Evolutionary conservation across 2,888 invertebrate species (phyloP).

Genomic region (Dynastes grantii): DNA sequence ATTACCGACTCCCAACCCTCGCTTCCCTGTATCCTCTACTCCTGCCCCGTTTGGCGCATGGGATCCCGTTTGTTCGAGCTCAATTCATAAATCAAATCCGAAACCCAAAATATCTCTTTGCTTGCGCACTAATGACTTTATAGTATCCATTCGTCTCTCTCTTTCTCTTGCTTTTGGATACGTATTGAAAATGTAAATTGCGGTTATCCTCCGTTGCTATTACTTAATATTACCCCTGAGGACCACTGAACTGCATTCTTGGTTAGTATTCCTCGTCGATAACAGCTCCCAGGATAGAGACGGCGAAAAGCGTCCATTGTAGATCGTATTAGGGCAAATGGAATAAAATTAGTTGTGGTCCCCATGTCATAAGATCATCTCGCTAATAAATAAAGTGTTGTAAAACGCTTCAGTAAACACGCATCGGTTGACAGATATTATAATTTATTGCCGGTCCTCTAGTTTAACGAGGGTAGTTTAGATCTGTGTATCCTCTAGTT

Average conservation of each 20-base stretch:
- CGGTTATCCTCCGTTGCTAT: constrained; percentile 16
- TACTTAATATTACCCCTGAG: too few relatives aligned
- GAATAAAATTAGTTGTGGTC: constrained; percentile 32
- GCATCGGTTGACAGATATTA: constrained; percentile 41
- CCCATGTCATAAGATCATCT: constrained; percentile 37
- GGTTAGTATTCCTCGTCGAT: too few relatives aligned
- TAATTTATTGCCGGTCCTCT: constrained; percentile 14
- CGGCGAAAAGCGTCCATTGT: neutral
- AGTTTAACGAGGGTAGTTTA: neutral
- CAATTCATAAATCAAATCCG: constrained; percentile 45
- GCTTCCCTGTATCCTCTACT: neutral
- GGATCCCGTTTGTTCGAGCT: neutral
- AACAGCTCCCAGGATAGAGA: neutral
- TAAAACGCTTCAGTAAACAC: constrained; percentile 43
- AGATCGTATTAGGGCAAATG: constrained; percentile 2
- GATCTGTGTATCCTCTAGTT: too few relatives aligned
- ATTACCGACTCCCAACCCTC: constrained; percentile 53
- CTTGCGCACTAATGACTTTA: constrained; percentile 39
- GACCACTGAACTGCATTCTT: too few relatives aligned
- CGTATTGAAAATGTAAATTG: constrained; percentile 42
- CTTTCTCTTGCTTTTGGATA: neutral
- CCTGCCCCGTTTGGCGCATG: neutral
- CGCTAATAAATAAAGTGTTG: constrained; percentile 42
- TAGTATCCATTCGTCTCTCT: constrained; percentile 11
- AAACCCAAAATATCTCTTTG: constrained; percentile 15